Evolutionary conservation across 1,140 invertebrate species (phyloP).

Genomic region (Cydia splendana): DNA sequence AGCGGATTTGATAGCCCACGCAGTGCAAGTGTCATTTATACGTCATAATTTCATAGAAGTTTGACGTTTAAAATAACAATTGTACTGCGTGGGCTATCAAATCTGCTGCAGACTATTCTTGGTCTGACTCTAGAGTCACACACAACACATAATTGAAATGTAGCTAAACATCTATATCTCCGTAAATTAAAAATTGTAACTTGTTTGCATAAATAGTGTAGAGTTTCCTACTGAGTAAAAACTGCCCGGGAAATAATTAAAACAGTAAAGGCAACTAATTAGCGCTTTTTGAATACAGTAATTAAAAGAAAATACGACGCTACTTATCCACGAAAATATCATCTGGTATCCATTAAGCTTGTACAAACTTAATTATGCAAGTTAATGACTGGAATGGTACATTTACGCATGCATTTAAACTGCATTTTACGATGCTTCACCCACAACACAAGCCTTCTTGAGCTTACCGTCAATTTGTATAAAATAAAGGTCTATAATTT

Average conservation of each 20-base stretch:
- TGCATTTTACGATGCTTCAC: neutral
- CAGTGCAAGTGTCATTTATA: no score
- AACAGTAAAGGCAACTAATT: neutral
- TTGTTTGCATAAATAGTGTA: neutral
- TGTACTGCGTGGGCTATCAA: no score
- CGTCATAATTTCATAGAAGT: no score
- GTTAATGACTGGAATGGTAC: neutral
- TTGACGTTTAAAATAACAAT: no score
- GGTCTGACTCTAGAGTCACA: no score
- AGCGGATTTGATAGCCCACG: no score
- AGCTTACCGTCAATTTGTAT: no score
- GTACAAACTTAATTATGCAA: constrained; percentile 2
- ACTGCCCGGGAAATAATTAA: neutral
- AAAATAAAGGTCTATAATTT: no score
- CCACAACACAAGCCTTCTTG: no score
- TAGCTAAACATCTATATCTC: no score
- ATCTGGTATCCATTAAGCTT: neutral
- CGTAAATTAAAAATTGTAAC: neutral
- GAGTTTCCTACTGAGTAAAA: neutral
- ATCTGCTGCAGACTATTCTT: no score
- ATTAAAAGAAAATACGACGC: constrained; percentile 4
- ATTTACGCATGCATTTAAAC: neutral
- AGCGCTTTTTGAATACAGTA: neutral
- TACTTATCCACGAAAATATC: neutral
- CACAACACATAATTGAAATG: no score